These are phyloP conservation scores for Tyrophagus putrescentiae DNA, from an alignment of 1,140 invertebrate species.

Conservation along the genomic window DNA sequence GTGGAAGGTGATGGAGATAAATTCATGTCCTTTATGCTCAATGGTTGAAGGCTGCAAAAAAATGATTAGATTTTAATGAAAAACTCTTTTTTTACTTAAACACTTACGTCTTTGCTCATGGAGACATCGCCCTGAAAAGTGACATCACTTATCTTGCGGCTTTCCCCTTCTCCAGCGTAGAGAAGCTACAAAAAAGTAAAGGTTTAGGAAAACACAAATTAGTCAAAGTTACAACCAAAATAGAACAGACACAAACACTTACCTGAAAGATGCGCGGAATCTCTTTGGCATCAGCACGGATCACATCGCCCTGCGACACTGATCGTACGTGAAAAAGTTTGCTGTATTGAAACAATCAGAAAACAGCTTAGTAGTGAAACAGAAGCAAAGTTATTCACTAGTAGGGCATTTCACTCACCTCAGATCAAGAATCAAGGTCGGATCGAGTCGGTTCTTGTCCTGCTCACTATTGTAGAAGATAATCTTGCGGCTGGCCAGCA, in stretches of 20 bases:
- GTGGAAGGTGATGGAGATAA: constrained; percentile 87
- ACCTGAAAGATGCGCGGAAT: constrained; percentile 96
- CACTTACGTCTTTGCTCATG: constrained; percentile 28
- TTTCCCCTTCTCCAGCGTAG: constrained; percentile 84
- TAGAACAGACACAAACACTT: constrained; percentile 22
- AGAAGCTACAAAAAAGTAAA: constrained; percentile 44
- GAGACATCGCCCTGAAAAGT: constrained; percentile 31
- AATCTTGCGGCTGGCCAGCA: constrained; percentile 89
- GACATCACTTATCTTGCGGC: constrained; percentile 60
- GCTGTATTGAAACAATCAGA: constrained; percentile 41
- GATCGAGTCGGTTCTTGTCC: constrained; percentile 86
- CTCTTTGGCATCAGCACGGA: constrained; percentile 92
- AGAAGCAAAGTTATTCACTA: background rate
- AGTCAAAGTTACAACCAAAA: background rate
- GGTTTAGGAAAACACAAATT: constrained; percentile 8
- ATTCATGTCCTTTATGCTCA: constrained; percentile 85
- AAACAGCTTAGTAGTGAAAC: constrained; percentile 11
- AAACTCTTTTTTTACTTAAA: background rate
- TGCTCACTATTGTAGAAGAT: constrained; percentile 92
- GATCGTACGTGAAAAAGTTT: constrained; percentile 97
- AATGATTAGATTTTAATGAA: background rate
- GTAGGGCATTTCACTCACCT: constrained; percentile 54
- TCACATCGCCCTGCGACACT: constrained; percentile 92
- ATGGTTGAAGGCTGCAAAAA: constrained; percentile 55
- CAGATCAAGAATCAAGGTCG: constrained; percentile 82